phyloP scores from a whole-genome alignment of 2,888 invertebrate species.

The Itoplectis maculator region DNA sequence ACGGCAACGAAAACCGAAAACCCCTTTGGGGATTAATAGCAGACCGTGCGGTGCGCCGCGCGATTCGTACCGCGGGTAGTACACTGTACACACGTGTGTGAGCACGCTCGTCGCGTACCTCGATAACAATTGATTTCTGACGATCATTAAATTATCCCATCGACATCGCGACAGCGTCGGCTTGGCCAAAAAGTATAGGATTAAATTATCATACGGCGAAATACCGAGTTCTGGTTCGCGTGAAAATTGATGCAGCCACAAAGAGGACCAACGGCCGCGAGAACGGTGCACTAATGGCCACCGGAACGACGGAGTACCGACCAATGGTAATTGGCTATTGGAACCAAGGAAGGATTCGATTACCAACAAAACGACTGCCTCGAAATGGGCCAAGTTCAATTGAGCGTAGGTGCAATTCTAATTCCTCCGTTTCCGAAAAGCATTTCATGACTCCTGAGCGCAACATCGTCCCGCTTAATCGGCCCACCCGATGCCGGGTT shows the following conservation, averaged over 20 bases:
- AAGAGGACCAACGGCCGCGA: not conserved
- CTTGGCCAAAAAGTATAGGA: not conserved
- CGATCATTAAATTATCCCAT: not conserved
- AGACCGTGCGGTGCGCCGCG: constrained; percentile 3
- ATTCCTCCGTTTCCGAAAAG: not conserved
- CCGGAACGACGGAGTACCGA: not conserved
- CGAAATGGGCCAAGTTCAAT: not conserved
- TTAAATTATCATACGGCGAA: constrained; percentile 14
- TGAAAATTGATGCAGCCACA: not conserved
- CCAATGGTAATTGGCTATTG: not conserved
- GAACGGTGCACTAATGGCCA: not conserved
- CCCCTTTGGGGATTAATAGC: constrained; percentile 25
- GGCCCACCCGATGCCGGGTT: not conserved
- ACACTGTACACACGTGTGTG: not conserved
- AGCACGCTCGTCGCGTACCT: not conserved
- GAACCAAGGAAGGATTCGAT: not conserved
- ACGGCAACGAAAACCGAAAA: constrained; percentile 8
- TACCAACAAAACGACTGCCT: not conserved
- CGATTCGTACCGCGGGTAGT: not conserved
- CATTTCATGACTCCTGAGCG: not conserved
- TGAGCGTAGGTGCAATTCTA: not conserved
- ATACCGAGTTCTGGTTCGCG: not conserved
- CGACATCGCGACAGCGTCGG: not conserved
- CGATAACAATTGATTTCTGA: constrained; percentile 11
- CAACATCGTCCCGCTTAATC: not conserved